Conservation (phyloP, 2,888 invertebrate genomes). For the Drosophila ustulata region DNA sequence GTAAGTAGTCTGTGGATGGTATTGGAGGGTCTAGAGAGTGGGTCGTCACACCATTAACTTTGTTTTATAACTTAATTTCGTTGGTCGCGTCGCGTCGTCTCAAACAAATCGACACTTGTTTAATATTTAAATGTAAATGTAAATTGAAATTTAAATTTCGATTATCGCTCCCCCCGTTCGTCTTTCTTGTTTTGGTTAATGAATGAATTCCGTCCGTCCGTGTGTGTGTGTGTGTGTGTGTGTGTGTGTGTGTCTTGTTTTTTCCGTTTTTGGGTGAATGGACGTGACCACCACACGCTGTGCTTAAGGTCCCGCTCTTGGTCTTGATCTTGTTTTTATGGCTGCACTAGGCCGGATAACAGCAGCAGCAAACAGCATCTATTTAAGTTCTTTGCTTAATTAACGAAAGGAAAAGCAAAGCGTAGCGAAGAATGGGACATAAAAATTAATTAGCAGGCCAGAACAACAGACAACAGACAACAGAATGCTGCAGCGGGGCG, state of each 20-base stretch:
- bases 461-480: constrained; percentile 36
- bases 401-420: constrained; percentile 68
- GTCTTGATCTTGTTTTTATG: constrained; percentile 14
- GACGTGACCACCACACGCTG: constrained; percentile 65
- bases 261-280: constrained; percentile 8
- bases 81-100: constrained; percentile 4
- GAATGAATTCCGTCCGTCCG: constrained; percentile 58
- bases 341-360: constrained; percentile 46
- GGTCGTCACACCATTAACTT: constrained; percentile 65
- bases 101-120: constrained; percentile 72
- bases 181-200: constrained; percentile 52
- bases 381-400: constrained; percentile 76
- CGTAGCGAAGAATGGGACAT: constrained; percentile 73
- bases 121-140: constrained; percentile 66
- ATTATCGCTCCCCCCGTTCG: not conserved
- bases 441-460: constrained; percentile 72
- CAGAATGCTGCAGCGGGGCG: not conserved
- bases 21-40: constrained; percentile 25
- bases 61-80: constrained; percentile 76
- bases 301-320: constrained; percentile 19
- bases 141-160: constrained; percentile 55
- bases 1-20: constrained; percentile 45
- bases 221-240: not conserved
- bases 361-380: constrained; percentile 43
- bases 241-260: not conserved